Conservation (phyloP, 2,888 invertebrate genomes). For the Chloroclystis v-ata region DNA sequence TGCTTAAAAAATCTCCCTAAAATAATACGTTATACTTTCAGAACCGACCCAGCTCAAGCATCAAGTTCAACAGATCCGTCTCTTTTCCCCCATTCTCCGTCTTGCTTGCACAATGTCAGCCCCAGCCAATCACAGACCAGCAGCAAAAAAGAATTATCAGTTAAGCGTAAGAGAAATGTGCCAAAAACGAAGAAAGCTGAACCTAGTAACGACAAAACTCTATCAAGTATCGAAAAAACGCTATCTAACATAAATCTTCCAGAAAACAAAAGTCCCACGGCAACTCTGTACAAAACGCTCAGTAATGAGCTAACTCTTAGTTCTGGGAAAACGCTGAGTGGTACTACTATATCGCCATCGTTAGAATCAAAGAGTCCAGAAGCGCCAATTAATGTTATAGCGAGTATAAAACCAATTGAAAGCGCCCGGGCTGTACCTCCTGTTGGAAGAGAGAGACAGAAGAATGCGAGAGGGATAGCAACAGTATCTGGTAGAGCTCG, state of each 20-base stretch:
- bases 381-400: conserved; percentile 4
- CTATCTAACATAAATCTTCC: neutral
- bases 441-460: neutral
- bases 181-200: conserved; percentile 2
- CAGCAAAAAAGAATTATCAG: neutral
- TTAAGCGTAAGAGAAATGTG: neutral
- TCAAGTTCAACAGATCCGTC: conserved; percentile 38
- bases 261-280: neutral
- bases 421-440: neutral
- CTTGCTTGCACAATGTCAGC: conserved; percentile 19
- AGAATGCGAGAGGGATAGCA: neutral
- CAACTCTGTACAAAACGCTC: neutral
- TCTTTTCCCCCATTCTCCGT: conserved; percentile 15
- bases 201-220: neutral
- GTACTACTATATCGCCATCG: neutral
- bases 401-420: conserved; percentile 9
- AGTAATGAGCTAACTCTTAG: neutral
- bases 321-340: conserved; percentile 1
- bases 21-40: conserved; percentile 14
- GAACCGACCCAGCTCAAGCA: conserved; percentile 33
- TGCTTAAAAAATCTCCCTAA: too few relatives aligned
- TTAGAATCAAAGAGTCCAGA: neutral
- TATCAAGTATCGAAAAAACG: neutral
- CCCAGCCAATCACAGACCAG: conserved; percentile 5
- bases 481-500: neutral